phyloP scores from a whole-genome alignment of 2,888 invertebrate species.

The Ditylenchus weischeri region DNA sequence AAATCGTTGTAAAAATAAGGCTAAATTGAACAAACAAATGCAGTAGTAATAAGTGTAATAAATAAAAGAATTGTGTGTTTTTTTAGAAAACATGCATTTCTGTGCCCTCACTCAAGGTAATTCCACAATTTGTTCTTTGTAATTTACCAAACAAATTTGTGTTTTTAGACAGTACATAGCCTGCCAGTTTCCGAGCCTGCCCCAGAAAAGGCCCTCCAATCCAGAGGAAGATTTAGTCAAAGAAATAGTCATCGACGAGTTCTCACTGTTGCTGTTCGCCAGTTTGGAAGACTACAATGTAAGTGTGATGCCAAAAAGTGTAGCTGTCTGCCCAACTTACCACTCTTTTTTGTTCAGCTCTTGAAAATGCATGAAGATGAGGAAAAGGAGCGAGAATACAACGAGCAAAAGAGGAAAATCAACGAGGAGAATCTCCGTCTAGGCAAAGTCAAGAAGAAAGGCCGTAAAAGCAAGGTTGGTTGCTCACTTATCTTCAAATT shows the following conservation, averaged over 20 bases:
- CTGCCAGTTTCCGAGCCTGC: constrained; percentile 17
- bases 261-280: constrained; percentile 29
- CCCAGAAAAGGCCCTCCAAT: constrained; percentile 10
- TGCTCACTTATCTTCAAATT: background rate
- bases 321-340: background rate
- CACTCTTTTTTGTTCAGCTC: constrained; percentile 17
- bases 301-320: background rate
- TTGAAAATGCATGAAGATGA: constrained; percentile 26
- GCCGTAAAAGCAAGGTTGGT: constrained; percentile 28
- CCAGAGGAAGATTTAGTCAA: constrained; percentile 28
- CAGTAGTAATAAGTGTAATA: too few species aligned
- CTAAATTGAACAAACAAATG: too few species aligned
- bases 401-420: constrained; percentile 15
- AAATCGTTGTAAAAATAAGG: too few species aligned
- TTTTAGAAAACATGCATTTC: too few species aligned
- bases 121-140: too few species aligned
- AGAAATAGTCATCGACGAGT: constrained; percentile 34
- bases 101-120: too few species aligned
- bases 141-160: too few species aligned
- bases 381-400: constrained; percentile 16
- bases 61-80: too few species aligned
- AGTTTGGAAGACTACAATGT: constrained; percentile 34
- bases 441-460: constrained; percentile 30
- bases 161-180: constrained; percentile 16
- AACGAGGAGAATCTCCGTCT: constrained; percentile 20